Conservation (phyloP, 2,797 vertebrate species). For the Sebastes oblongus region DNA sequence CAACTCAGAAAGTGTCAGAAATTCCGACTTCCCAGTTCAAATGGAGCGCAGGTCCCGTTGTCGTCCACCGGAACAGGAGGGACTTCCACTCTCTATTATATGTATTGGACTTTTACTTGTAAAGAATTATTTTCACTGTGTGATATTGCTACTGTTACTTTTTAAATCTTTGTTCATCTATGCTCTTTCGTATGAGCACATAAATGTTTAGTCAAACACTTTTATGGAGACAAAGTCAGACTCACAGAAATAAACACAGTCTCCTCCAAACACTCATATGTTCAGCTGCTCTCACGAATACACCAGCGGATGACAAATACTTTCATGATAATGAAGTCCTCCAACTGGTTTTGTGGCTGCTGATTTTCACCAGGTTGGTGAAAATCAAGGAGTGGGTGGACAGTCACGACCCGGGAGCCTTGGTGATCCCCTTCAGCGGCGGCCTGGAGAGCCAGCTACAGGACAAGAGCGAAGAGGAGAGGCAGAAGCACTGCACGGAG, state of each 20-base stretch:
- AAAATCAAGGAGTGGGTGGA: constrained; percentile 99
- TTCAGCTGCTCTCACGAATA: constrained; percentile 86
- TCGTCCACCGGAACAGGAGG: too few species aligned
- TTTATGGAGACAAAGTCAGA: constrained; percentile 15
- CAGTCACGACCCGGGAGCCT: constrained; percentile 90
- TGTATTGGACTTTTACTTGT: neutral
- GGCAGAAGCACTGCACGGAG: constrained; percentile 91
- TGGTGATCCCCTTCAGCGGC: constrained; percentile 94
- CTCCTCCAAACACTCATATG: constrained; percentile 74
- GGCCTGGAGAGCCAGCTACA: constrained; percentile 91
- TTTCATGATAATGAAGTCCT: constrained; percentile 85
- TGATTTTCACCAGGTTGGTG: constrained; percentile 85
- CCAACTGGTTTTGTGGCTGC: constrained; percentile 75
- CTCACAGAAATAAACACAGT: constrained; percentile 6
- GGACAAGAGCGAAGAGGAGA: constrained; percentile 91
- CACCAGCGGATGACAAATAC: constrained; percentile 85
- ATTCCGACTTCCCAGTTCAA: too few species aligned
- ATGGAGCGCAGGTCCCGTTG: too few species aligned
- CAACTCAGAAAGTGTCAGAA: too few species aligned
- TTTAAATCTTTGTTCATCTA: neutral
- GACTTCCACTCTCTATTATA: too few species aligned
- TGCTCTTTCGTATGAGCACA: neutral
- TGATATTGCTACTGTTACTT: neutral
- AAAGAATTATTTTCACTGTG: neutral
- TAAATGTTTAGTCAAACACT: constrained; percentile 9